A percentile compares a stretch with the other conserved stretches of the same genome.
Evolutionary conservation across 2,113 vertebrate species (phyloP).

Genomic region (Datnioides undecimradiatus): DNA sequence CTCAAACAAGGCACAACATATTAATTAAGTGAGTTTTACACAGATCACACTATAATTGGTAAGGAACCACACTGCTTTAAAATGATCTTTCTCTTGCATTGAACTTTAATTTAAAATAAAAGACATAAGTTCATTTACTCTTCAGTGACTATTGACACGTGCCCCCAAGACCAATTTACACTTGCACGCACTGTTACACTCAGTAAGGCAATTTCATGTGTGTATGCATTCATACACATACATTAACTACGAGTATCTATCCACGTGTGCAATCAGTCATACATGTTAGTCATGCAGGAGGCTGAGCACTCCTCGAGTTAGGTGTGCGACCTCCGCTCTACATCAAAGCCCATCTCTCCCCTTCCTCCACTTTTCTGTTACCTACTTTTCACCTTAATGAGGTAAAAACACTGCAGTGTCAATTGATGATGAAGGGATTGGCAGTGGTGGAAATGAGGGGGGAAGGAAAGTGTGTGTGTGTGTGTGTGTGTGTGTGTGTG

Average conservation of each 20-base stretch:
- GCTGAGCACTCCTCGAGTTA: conserved; percentile 34
- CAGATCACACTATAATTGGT: neutral
- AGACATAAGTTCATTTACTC: neutral
- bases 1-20: neutral
- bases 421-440: conserved; percentile 42
- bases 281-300: conserved; percentile 69
- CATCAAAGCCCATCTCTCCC: conserved; percentile 68
- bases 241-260: conserved; percentile 18
- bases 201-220: conserved; percentile 18
- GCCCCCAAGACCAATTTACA: neutral
- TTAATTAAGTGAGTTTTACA: neutral
- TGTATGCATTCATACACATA: conserved; percentile 12
- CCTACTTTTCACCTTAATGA: conserved; percentile 77
- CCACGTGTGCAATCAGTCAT: conserved; percentile 55
- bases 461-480: neutral
- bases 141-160: neutral
- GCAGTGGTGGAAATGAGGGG: conserved; percentile 27
- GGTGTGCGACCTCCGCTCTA: conserved; percentile 46
- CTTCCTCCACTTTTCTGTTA: conserved; percentile 50
- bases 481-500: neutral
- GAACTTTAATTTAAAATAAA: neutral
- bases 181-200: conserved; percentile 14
- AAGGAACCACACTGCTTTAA: neutral
- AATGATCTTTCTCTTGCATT: neutral
- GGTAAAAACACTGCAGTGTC: conserved; percentile 68